Percentiles rank a stretch among this genome's conserved stretches.
phyloP scores from a whole-genome alignment of 2,888 invertebrate species.

The Diploptera punctata region DNA sequence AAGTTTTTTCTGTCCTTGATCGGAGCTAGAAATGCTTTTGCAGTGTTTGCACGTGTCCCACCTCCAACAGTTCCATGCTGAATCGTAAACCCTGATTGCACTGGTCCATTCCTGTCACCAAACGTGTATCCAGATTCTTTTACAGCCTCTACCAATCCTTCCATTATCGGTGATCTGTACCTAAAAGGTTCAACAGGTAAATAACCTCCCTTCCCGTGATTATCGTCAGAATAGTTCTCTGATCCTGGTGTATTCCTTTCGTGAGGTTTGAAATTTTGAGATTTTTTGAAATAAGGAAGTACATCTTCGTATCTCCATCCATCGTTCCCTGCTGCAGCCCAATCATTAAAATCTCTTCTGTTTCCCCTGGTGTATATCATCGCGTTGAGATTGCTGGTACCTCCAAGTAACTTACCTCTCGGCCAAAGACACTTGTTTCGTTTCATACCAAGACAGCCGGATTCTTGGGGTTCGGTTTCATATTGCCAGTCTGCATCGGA shows the following conservation, averaged over 20 bases:
- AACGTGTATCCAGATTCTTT: conserved; percentile 81
- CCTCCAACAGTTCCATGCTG: conserved; percentile 84
- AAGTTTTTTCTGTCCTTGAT: conserved; percentile 75
- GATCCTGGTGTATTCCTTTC: not conserved
- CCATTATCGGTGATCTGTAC: conserved; percentile 39
- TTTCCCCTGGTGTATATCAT: conserved; percentile 94
- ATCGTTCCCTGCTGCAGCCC: conserved; percentile 81
- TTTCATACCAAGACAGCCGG: conserved; percentile 79
- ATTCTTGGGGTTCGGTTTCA: conserved; percentile 46
- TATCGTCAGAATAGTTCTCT: conserved; percentile 54
- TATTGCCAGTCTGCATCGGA: conserved; percentile 50
- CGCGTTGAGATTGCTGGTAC: conserved; percentile 85
- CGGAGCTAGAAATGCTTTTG: conserved; percentile 86
- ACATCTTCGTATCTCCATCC: conserved; percentile 89
- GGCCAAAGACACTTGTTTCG: conserved; percentile 91
- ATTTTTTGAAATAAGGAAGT: conserved; percentile 84
- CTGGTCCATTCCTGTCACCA: conserved; percentile 81
- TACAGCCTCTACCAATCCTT: conserved; percentile 58
- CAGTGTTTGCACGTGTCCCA: conserved; percentile 85
- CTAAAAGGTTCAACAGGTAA: conserved; percentile 65
- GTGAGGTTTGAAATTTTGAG: conserved; percentile 69
- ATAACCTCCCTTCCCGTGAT: conserved; percentile 80
- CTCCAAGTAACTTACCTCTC: conserved; percentile 87
- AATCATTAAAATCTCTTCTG: conserved; percentile 83
- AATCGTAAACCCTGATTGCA: conserved; percentile 86